Evolutionary conservation across 1,140 invertebrate genomes (phyloP).

Genomic region (Fopius arisanus): DNA sequence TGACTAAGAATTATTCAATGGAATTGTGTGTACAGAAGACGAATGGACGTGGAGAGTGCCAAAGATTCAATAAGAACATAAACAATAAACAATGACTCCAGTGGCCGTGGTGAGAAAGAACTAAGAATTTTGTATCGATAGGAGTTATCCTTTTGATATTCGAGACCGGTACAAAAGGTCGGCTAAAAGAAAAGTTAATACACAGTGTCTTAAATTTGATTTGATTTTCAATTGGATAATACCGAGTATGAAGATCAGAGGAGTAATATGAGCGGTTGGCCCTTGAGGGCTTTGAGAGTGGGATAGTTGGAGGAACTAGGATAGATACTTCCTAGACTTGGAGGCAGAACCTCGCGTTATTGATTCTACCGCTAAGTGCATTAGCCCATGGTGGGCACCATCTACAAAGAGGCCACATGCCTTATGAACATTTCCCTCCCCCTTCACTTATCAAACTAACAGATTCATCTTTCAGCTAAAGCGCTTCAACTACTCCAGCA

Average conservation of each 20-base stretch:
- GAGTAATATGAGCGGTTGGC: neutral
- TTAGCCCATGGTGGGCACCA: slow-evolving; percentile 30
- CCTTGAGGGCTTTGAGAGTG: neutral
- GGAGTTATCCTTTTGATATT: neutral
- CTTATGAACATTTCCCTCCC: slow-evolving; percentile 13
- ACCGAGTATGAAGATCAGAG: neutral
- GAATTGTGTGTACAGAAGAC: no score
- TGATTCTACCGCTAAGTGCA: slow-evolving; percentile 29
- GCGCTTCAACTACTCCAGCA: slow-evolving; percentile 3
- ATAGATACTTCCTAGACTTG: slow-evolving; percentile 13
- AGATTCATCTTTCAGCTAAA: slow-evolving; percentile 14
- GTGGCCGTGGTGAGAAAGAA: no score
- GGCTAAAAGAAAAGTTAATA: no score
- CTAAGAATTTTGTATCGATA: no score
- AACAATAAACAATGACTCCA: no score
- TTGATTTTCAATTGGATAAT: no score
- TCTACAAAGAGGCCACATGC: slow-evolving; percentile 27
- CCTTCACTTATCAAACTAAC: slow-evolving; percentile 11
- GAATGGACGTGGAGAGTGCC: no score
- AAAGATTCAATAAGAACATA: no score
- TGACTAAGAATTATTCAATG: no score
- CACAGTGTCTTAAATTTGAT: no score
- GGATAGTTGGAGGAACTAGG: slow-evolving; percentile 30
- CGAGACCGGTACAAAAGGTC: no score
- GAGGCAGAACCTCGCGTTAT: slow-evolving; percentile 26